Conservation (phyloP, 2,797 vertebrate species). For the Clamator glandarius region DNA sequence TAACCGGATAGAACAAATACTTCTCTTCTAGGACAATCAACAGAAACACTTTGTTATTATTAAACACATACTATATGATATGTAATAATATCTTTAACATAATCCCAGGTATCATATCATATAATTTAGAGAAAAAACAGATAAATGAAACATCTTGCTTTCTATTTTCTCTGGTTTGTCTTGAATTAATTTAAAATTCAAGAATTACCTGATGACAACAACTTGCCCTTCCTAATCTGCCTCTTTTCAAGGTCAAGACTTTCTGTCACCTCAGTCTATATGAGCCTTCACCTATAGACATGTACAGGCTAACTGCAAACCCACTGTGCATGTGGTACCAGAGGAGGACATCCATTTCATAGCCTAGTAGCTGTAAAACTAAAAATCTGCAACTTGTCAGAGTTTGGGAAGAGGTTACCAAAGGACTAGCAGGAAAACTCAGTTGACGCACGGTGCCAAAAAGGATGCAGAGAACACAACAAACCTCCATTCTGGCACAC, state of each 20-base stretch:
- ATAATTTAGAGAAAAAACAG: background rate
- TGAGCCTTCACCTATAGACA: background rate
- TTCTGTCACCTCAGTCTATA: background rate
- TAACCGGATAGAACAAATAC: background rate
- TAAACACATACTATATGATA: background rate
- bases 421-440: background rate
- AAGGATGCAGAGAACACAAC: background rate
- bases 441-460: background rate
- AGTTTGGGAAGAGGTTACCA: background rate
- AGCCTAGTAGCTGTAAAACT: background rate
- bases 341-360: background rate
- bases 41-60: background rate
- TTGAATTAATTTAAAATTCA: background rate
- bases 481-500: slow-evolving; percentile 60
- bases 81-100: fast-evolving
- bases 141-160: background rate
- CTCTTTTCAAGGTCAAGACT: background rate
- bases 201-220: background rate
- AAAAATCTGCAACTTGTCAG: background rate
- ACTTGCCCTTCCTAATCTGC: background rate
- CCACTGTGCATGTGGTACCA: fast-evolving
- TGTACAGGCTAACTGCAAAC: background rate
- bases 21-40: background rate
- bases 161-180: background rate
- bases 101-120: background rate